Conservation (phyloP, 2,797 vertebrate species). For the Tangara arthus region DNA sequence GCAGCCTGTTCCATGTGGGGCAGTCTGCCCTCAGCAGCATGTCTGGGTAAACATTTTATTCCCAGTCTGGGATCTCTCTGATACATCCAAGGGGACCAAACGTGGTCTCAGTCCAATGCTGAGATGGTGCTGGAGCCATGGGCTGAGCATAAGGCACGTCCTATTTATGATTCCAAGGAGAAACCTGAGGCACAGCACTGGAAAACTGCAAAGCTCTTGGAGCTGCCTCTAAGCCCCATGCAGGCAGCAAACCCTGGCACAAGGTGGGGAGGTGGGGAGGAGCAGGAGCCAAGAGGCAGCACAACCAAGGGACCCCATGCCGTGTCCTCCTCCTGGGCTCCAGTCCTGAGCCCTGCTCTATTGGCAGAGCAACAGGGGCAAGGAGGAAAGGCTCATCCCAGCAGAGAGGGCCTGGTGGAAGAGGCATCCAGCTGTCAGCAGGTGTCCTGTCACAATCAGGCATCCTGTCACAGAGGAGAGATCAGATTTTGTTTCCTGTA, state of each 20-base stretch:
- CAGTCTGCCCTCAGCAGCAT: neutral
- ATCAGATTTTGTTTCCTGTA: neutral
- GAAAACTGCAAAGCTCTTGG: neutral
- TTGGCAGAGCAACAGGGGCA: fast-evolving
- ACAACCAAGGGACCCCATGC: fast-evolving
- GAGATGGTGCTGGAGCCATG: fast-evolving
- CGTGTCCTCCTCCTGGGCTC: neutral
- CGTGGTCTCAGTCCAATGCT: fast-evolving
- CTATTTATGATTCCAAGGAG: neutral
- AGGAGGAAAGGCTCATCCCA: neutral
- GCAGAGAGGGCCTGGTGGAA: neutral
- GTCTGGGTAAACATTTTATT: constrained; percentile 1
- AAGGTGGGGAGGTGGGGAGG: neutral
- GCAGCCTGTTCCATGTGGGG: neutral
- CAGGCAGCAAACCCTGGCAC: neutral
- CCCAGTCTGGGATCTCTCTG: neutral
- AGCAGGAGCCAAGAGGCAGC: neutral
- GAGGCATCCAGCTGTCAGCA: neutral
- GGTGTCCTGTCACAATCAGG: neutral
- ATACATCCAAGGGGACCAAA: neutral
- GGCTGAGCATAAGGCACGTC: neutral
- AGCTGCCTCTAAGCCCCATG: neutral
- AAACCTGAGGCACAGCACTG: neutral
- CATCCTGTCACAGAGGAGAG: neutral
- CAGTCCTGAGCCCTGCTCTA: neutral